Base-by-base conservation (phyloP, 2,113 vertebrate species). In the Tenebrosternarchus preto region DNA sequence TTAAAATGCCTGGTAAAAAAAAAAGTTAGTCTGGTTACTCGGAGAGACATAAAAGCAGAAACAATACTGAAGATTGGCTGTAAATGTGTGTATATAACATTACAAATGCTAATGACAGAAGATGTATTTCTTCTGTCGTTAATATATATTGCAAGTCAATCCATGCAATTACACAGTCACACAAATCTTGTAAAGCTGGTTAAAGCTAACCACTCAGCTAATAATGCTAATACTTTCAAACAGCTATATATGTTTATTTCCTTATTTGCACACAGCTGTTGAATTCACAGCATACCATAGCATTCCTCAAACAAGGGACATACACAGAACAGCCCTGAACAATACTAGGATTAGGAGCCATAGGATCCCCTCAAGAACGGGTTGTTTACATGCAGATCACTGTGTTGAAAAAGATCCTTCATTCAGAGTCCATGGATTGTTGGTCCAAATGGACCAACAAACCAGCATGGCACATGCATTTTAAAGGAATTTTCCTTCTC, bases 221-320 rank as follows among this genome's bases (percentile, higher is more conserved):
- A 17, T 4, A 77, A 31, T 29, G 43, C 24, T 50, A 69, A 66
- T 61, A 46, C 78, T 20, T 71, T 56, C 56, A 50, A 64, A 64
- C 16, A 64, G 7, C 12, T 15, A 50, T 12, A 15, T 50, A 15
- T 50, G 2, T 15, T 22, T 2, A 61, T 61, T 43, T 24, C 8
- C 50, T 83, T 80, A 77, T 76, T 72, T 64, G 74, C 66, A 76
- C 43, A 72, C 25, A 63, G 39, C 55, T 46, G 36, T 22, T 56
- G 20, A 66, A 43, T 27, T 50, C 29, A 71, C 22, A 22, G 27
- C 12, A 55, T 22, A n/a, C 27, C 63, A 46, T 9, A 46, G 39
- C 43, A 75, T 74, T 69, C 63, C 63, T 61, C 22, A 59, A 76
- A 43, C 64, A 29, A 4, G 16, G 57, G 20, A 71, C 43, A 72